These are phyloP conservation scores for Blera fallax DNA, from an alignment of 2,888 invertebrate species.

Conservation along the genomic window DNA sequence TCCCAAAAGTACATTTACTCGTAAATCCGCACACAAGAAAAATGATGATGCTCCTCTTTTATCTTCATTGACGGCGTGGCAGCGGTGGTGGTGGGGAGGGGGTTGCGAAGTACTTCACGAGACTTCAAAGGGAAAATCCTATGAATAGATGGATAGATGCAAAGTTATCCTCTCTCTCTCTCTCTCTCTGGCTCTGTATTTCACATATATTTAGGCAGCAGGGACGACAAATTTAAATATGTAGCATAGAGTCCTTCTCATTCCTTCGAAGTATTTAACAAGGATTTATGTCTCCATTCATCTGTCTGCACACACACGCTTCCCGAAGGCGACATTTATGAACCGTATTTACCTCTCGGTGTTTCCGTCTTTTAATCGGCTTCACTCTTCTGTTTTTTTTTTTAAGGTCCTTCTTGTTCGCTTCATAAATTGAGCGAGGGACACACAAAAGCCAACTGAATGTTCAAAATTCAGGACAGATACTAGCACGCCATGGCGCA, in stretches of 20 bases:
- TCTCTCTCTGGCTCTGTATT: too few species aligned
- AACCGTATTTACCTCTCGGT: constrained; percentile 49
- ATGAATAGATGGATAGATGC: constrained; percentile 65
- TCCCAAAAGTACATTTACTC: constrained; percentile 68
- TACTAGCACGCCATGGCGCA: constrained; percentile 5
- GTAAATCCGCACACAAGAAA: constrained; percentile 71
- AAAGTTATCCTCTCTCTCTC: constrained; percentile 56
- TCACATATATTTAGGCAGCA: background rate
- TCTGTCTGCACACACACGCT: constrained; percentile 52
- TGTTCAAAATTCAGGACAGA: constrained; percentile 66
- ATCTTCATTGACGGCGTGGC: constrained; percentile 60
- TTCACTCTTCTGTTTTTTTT: background rate
- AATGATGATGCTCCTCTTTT: constrained; percentile 72
- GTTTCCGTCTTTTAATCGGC: constrained; percentile 45
- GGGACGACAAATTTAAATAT: constrained; percentile 65
- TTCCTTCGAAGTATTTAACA: constrained; percentile 55
- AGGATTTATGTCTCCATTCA: constrained; percentile 72
- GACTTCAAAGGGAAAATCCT: constrained; percentile 70
- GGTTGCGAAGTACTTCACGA: background rate
- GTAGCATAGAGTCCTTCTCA: constrained; percentile 27
- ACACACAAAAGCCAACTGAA: background rate
- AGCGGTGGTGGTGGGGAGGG: background rate
- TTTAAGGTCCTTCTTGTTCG: background rate
- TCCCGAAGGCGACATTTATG: constrained; percentile 39
- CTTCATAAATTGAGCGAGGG: constrained; percentile 3